Evolutionary conservation across 2,888 invertebrate species (phyloP).

Genomic region (Biston betularia): DNA sequence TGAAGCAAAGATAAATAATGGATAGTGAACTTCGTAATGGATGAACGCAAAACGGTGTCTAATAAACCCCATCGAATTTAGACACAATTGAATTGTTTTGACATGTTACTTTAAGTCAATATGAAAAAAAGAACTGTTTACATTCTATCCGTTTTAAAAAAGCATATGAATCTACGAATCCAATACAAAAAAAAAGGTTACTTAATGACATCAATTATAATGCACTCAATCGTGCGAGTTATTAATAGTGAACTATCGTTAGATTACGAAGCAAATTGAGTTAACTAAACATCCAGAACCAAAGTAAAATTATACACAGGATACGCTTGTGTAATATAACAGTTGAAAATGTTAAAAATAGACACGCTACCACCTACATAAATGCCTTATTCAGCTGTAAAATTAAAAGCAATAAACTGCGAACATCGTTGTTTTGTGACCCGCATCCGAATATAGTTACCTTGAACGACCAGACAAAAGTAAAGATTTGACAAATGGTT

Average conservation of each 20-base stretch:
- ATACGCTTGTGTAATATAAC: slow-evolving; percentile 37
- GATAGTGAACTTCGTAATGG: no score
- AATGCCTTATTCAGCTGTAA: slow-evolving; percentile 33
- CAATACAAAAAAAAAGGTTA: background rate
- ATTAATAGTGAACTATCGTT: background rate
- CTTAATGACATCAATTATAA: slow-evolving; percentile 6
- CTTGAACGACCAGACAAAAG: slow-evolving; percentile 37
- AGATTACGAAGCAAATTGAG: slow-evolving; percentile 1
- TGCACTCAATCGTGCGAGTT: slow-evolving; percentile 1
- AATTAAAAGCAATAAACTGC: slow-evolving; percentile 38
- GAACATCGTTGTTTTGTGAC: slow-evolving; percentile 28
- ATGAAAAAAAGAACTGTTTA: no score
- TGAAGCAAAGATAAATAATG: no score
- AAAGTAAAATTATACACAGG: slow-evolving; percentile 30
- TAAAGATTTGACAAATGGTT: slow-evolving; percentile 36
- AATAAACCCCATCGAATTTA: no score
- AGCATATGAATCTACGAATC: background rate
- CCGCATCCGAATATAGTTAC: slow-evolving; percentile 41
- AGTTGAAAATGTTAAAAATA: slow-evolving; percentile 45
- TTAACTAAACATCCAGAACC: slow-evolving; percentile 5
- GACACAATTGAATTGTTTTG: no score
- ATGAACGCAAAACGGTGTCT: no score
- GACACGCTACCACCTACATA: slow-evolving; percentile 38
- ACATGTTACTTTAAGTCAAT: no score
- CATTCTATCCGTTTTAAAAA: background rate